Evolutionary conservation across 2,888 invertebrate genomes (phyloP).

Genomic region (Tenthredo mesomela): DNA sequence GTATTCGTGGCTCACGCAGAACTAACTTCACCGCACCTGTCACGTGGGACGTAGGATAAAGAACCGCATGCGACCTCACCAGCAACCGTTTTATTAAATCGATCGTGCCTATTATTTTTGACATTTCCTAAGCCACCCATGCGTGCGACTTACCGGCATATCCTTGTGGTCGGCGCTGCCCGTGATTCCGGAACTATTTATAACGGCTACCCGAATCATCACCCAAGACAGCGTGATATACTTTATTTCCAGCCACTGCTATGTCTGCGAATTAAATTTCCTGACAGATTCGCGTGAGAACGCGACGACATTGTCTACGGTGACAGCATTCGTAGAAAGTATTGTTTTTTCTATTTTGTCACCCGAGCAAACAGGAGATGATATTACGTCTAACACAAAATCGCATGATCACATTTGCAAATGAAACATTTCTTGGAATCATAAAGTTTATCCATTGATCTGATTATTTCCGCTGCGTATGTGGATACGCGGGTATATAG

Average conservation of each 20-base stretch:
- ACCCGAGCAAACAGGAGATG: neutral
- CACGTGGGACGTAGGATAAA: conserved; percentile 42
- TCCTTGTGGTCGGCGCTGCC: conserved; percentile 30
- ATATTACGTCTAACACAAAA: neutral
- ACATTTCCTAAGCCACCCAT: conserved; percentile 47
- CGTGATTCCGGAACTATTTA: conserved; percentile 43
- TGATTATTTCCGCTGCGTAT: neutral
- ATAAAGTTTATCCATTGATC: neutral
- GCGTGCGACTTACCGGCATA: conserved; percentile 38
- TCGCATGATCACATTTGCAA: neutral
- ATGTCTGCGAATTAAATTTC: neutral
- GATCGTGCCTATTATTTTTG: conserved; percentile 52
- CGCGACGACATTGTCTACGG: neutral
- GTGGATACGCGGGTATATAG: neutral
- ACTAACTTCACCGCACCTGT: conserved; percentile 48
- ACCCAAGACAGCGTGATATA: neutral
- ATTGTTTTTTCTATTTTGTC: neutral
- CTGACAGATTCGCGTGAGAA: conserved; percentile 26
- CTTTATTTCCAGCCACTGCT: conserved; percentile 5
- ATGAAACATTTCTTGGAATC: neutral
- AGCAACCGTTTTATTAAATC: conserved; percentile 53
- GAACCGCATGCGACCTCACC: conserved; percentile 48
- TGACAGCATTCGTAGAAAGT: conserved; percentile 4
- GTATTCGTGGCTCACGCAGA: conserved; percentile 45
- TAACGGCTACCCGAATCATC: conserved; percentile 30